These are phyloP conservation scores for Acronicta alni DNA, from an alignment of 2,888 invertebrate species.

Conservation along the genomic window DNA sequence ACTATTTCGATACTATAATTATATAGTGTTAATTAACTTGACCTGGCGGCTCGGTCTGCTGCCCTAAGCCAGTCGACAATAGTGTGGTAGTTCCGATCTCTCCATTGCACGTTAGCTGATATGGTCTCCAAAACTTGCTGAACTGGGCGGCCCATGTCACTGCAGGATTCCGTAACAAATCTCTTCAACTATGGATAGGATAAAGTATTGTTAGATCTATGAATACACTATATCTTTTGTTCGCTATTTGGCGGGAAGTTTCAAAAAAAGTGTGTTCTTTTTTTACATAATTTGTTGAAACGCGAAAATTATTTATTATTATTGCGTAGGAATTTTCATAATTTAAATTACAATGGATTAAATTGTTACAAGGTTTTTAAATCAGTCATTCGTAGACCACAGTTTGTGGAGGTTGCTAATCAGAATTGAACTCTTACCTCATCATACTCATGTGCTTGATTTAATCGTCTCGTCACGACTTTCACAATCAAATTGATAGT, in stretches of 20 bases:
- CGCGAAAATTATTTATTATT: too few species aligned
- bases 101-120: conserved; percentile 95
- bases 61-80: conserved; percentile 93
- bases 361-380: too few species aligned
- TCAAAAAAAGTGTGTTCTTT: too few species aligned
- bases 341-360: too few species aligned
- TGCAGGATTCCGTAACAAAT: conserved; percentile 90
- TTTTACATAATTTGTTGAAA: too few species aligned
- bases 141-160: conserved; percentile 93
- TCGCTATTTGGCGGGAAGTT: too few species aligned
- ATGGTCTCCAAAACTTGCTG: conserved; percentile 95
- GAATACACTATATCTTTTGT: too few species aligned
- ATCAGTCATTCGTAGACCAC: too few species aligned
- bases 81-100: conserved; percentile 92
- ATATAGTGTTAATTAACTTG: conserved; percentile 30
- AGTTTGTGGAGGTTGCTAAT: too few species aligned
- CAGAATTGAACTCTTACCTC: conserved; percentile 87
- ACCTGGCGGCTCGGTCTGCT: conserved; percentile 61
- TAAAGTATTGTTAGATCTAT: not conserved
- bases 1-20: conserved; percentile 32
- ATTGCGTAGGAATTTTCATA: too few species aligned
- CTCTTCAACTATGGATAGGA: conserved; percentile 88
- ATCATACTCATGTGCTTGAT: conserved; percentile 92
- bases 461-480: conserved; percentile 92
- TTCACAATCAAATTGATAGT: conserved; percentile 92